These are phyloP conservation scores for Papilio machaon DNA, from an alignment of 1,140 invertebrate genomes.

Conservation along the genomic window DNA sequence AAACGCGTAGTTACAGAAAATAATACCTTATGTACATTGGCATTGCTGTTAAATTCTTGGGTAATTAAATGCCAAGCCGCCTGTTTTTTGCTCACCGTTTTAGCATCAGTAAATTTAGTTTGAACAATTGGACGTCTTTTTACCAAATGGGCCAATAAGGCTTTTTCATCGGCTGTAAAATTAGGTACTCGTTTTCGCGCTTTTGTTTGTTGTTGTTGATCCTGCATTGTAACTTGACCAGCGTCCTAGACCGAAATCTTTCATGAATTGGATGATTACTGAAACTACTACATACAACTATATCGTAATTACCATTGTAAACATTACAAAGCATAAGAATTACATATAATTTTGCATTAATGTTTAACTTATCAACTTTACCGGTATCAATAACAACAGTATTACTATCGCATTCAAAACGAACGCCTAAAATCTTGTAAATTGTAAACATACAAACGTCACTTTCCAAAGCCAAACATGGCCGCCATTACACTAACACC, in stretches of 20 bases:
- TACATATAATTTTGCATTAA: not conserved
- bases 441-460: slow-evolving; percentile 1
- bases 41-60: slow-evolving; percentile 9
- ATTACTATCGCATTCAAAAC: not conserved
- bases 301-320: not conserved
- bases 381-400: not conserved
- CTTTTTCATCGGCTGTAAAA: slow-evolving; percentile 31
- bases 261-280: not conserved
- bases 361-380: not conserved
- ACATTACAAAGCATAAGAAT: not conserved
- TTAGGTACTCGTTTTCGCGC: slow-evolving; percentile 17
- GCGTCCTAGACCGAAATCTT: not conserved
- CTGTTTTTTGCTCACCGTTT: slow-evolving; percentile 34
- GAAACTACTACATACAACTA: not conserved
- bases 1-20: not conserved
- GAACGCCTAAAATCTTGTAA: not conserved
- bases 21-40: slow-evolving; percentile 7
- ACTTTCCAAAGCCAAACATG: slow-evolving; percentile 6
- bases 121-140: slow-evolving; percentile 36
- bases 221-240: not conserved
- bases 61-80: slow-evolving; percentile 35
- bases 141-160: slow-evolving; percentile 31
- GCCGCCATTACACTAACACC: not conserved
- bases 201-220: slow-evolving; percentile 27
- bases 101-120: slow-evolving; percentile 37